Conservation (phyloP, 1,140 invertebrate species). For the Drosophila pseudoananassae region DNA sequence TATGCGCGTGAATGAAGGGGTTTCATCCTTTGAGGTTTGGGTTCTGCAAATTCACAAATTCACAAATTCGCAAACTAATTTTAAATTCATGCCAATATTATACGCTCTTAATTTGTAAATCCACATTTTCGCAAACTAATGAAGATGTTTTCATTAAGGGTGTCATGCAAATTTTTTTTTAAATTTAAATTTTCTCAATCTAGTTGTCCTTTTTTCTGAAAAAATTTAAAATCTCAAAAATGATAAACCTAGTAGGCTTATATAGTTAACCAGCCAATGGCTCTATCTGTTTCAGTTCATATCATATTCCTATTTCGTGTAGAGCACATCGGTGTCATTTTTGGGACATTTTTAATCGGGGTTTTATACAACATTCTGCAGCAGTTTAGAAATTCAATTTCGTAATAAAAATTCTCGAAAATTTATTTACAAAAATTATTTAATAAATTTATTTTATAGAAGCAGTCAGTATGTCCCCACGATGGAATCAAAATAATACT, state of each 20-base stretch:
- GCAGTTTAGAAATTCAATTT: not conserved
- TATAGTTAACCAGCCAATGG: not conserved
- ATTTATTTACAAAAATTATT: too few relatives aligned
- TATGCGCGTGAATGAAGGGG: slow-evolving; percentile 61
- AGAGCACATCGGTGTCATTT: not conserved
- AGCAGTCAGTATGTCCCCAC: not conserved
- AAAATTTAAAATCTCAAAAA: not conserved
- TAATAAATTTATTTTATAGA: not conserved
- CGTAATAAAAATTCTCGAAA: not conserved
- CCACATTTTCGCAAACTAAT: slow-evolving; percentile 38
- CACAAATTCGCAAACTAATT: slow-evolving; percentile 53
- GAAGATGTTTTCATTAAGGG: slow-evolving; percentile 4
- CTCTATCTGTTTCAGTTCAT: not conserved
- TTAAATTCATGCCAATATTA: slow-evolving; percentile 33
- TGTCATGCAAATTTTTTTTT: not conserved
- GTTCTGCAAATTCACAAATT: slow-evolving; percentile 41
- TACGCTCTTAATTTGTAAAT: slow-evolving; percentile 58
- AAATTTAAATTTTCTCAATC: not conserved
- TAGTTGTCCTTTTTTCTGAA: too few relatives aligned
- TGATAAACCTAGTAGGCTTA: not conserved
- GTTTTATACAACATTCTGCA: not conserved
- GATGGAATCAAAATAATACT: not conserved
- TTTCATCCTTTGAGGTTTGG: slow-evolving; percentile 22
- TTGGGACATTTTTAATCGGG: not conserved
- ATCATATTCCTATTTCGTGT: not conserved